Base-by-base conservation (phyloP, 2,113 vertebrate genomes). In the Callipepla squamata region DNA sequence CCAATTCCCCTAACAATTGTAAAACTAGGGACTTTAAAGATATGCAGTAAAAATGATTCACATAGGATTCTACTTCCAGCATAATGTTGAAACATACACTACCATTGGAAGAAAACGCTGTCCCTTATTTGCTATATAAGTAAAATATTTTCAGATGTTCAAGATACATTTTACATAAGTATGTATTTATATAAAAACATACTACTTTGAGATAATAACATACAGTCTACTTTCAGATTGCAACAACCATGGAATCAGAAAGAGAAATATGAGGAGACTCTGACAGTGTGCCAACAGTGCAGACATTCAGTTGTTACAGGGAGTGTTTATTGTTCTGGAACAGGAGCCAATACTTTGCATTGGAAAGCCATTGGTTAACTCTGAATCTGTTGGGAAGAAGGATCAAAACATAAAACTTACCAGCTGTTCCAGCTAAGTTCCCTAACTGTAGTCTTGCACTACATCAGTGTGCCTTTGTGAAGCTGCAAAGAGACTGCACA, bases 251-350 rank as follows among this genome's bases (percentile, higher is more conserved):
- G 61, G 76, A 88, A 67, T 82, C 55, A 45, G 75, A 57, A 40
- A 72, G 38, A 82, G 59, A 75, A 89, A 85, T 58, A 57, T 11
- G 36, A 94, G 77, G 73, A 84, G 40, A 79, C 36, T 34, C 50
- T 85, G 67, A 89, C 13, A 0, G 0, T 73, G 87, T 45, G 85
- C 85, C 85, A 91, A 45, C 48, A 87, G 53, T 26, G 28, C 66
- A 91, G 74, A 69, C 16, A 69, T 73, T 82, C 87, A 76, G 87
- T 95, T 91, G 59, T 94, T 87, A 89, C 2, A 85, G 40, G n/a
- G n/a, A 87, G 50, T 66, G n/a, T 87, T 92, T 92, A 92, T 85
- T 80, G 81, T 69, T 55, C 72, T 69, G 67, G 85, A 95, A 82
- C 58, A 66, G 67, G 14, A 82, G 79, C 70, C 79, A 92, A 92